These are phyloP conservation scores for Drosophila triauraria DNA, from an alignment of 1,140 invertebrate species.

Conservation along the genomic window DNA sequence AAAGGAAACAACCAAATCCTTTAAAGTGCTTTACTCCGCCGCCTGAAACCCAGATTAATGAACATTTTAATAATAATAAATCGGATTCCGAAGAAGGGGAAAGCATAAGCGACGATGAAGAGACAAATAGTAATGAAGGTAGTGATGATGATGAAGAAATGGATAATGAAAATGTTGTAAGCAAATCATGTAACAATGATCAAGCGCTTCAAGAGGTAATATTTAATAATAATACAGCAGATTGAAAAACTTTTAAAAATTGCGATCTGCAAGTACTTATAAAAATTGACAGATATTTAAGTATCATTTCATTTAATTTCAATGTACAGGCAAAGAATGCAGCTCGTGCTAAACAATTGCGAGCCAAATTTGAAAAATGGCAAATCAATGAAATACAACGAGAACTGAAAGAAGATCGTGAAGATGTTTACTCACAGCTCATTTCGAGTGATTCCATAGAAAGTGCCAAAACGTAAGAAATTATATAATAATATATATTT, in stretches of 20 bases:
- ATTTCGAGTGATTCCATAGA: constrained; percentile 89
- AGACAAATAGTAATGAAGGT: constrained; percentile 10
- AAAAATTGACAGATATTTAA: neutral
- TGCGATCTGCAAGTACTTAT: neutral
- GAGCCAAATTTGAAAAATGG: constrained; percentile 97
- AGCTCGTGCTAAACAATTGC: constrained; percentile 93
- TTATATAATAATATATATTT: constrained; percentile 25
- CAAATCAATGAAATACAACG: constrained; percentile 89
- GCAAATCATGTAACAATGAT: constrained; percentile 23
- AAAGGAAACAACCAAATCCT: constrained; percentile 89
- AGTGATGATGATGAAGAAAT: constrained; percentile 62
- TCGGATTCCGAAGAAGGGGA: constrained; percentile 87
- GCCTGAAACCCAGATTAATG: constrained; percentile 89
- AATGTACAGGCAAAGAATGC: constrained; percentile 90
- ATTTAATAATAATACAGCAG: neutral
- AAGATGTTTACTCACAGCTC: constrained; percentile 85
- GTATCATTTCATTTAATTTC: neutral
- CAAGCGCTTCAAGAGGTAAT: constrained; percentile 64
- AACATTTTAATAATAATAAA: constrained; percentile 80
- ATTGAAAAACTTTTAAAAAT: neutral
- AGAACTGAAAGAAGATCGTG: constrained; percentile 73
- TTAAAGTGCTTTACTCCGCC: constrained; percentile 95
- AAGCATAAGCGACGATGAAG: constrained; percentile 66
- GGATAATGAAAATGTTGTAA: constrained; percentile 6
- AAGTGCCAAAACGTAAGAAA: constrained; percentile 88